Percentiles rank a stretch among this genome's conserved stretches.
Conservation (phyloP, 2,113 vertebrate genomes). For the rat (Rattus norvegicus) region DNA sequence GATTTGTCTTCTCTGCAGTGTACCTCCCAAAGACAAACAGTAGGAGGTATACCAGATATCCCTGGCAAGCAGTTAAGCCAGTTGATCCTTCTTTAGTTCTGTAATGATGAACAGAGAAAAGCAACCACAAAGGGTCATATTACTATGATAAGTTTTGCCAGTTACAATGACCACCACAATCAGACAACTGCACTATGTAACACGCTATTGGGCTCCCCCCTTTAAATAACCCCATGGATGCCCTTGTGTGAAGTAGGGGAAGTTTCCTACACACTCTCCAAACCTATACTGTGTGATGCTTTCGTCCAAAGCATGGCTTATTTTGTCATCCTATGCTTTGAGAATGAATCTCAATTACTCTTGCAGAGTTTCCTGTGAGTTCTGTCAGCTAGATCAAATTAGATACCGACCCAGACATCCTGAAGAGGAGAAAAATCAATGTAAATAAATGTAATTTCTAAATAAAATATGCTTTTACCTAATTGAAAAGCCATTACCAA, state of each 20-base stretch:
- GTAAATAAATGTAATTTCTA: constrained; percentile 81
- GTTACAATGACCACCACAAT: background rate
- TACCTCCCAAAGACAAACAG: background rate
- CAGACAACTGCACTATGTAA: background rate
- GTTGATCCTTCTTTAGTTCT: background rate
- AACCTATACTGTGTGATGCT: background rate
- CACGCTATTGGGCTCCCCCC: background rate
- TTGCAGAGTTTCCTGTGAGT: constrained; percentile 4
- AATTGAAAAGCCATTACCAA: constrained; percentile 83
- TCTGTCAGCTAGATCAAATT: constrained; percentile 38
- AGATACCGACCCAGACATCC: constrained; percentile 36
- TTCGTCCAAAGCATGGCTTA: background rate
- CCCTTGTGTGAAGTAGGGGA: background rate
- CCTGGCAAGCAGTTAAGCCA: background rate
- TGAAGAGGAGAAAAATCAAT: constrained; percentile 75
- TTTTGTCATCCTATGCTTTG: background rate
- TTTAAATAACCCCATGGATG: background rate
- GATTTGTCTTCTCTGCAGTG: background rate
- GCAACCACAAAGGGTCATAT: background rate
- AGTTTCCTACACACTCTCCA: background rate
- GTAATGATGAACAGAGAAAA: background rate
- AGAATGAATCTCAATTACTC: background rate
- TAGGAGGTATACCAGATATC: background rate
- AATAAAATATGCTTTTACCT: constrained; percentile 80
- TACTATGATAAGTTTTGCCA: background rate